Evolutionary conservation across 1,140 invertebrate genomes (phyloP).

Genomic region (Nomia melanderi): DNA sequence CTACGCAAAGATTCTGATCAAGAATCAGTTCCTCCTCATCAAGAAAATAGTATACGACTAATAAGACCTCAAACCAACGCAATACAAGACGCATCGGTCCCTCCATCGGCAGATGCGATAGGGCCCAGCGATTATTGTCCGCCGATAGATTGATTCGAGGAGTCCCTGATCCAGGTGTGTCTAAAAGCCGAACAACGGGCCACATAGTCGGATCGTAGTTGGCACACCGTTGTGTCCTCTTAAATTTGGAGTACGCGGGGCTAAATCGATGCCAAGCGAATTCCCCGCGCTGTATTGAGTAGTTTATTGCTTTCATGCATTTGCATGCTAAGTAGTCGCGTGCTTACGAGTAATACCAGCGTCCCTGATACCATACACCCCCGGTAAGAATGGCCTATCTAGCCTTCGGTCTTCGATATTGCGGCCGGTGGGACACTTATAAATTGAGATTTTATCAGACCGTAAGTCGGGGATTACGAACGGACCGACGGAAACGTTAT

Average conservation of each 20-base stretch:
- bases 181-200: not conserved
- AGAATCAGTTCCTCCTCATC: not conserved
- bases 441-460: constrained; percentile 79
- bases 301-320: constrained; percentile 81
- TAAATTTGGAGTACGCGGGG: constrained; percentile 67
- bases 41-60: not conserved
- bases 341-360: constrained; percentile 79
- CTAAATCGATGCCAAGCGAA: constrained; percentile 74
- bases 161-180: constrained; percentile 23
- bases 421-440: constrained; percentile 78
- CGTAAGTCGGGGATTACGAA: constrained; percentile 65
- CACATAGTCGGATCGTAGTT: not conserved
- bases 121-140: not conserved
- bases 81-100: constrained; percentile 1
- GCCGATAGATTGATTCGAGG: not conserved
- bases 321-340: constrained; percentile 81
- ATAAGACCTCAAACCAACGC: not conserved
- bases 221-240: constrained; percentile 46
- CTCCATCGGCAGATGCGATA: not conserved
- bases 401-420: constrained; percentile 80
- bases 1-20: not conserved
- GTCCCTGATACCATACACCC: constrained; percentile 78
- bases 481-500: constrained; percentile 60
- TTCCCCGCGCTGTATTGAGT: constrained; percentile 79
- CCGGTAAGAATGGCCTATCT: constrained; percentile 77